A percentile compares a stretch with the other conserved stretches of the same genome.
These are phyloP conservation scores for Enteromius argenteus DNA, from an alignment of 2,797 vertebrate genomes.

Conservation along the genomic window DNA sequence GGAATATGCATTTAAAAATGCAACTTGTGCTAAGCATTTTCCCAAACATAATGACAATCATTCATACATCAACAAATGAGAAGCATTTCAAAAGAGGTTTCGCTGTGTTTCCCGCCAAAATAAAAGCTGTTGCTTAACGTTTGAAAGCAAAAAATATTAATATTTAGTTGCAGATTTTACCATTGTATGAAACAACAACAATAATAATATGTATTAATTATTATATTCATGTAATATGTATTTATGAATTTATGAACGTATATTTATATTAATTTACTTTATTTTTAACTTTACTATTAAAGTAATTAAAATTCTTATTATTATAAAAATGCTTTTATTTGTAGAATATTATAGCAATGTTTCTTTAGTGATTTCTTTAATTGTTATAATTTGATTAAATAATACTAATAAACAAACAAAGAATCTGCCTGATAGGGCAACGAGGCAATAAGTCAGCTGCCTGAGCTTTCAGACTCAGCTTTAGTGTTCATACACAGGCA, in stretches of 20 bases:
- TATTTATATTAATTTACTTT: too few species aligned
- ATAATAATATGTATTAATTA: too few species aligned
- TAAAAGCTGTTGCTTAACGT: too few species aligned
- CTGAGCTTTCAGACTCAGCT: not conserved
- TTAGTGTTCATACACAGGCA: not conserved
- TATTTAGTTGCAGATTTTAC: not conserved
- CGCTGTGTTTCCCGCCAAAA: not conserved
- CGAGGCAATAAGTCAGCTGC: not conserved
- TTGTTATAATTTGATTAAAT: not conserved
- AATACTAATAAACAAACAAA: not conserved
- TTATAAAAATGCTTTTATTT: too few species aligned
- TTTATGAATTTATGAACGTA: too few species aligned
- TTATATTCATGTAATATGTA: too few species aligned
- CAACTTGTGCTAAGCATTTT: not conserved
- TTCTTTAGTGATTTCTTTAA: not conserved
- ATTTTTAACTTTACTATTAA: too few species aligned
- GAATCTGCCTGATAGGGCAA: not conserved
- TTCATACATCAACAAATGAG: not conserved
- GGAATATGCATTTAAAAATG: not conserved
- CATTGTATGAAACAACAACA: too few species aligned
- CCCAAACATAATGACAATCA: not conserved
- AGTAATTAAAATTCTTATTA: too few species aligned
- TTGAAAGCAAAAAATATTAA: not conserved
- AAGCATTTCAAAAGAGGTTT: not conserved
- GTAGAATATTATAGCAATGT: too few species aligned